Conservation (phyloP, 2,888 invertebrate species). For the Oxystoma pomonae region DNA sequence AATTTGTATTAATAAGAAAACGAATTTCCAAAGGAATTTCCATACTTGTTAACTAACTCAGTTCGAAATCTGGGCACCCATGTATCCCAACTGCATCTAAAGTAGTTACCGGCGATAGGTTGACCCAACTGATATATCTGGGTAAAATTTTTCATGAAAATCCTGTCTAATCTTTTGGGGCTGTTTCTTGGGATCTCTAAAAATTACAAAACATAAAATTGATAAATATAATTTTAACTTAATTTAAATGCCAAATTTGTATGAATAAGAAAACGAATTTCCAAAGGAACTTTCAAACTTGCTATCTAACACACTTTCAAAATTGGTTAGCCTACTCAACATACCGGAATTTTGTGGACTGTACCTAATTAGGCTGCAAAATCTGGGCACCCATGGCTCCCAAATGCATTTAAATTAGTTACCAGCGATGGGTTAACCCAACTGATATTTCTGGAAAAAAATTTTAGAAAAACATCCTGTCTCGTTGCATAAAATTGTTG, state of each 20-base stretch:
- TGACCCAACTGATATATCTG: neutral
- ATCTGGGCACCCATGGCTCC: slow-evolving; percentile 77
- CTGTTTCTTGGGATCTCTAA: neutral
- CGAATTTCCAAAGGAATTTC: no score
- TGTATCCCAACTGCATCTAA: neutral
- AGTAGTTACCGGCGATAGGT: neutral
- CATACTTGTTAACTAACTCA: no score
- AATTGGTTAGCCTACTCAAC: no score
- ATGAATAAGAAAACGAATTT: no score
- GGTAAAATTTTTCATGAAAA: no score
- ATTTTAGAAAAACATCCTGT: slow-evolving; percentile 60
- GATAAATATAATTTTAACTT: no score
- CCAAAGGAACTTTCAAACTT: no score
- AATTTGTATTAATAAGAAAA: no score
- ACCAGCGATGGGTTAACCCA: slow-evolving; percentile 78
- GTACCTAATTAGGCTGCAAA: slow-evolving; percentile 17
- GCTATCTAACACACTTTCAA: neutral
- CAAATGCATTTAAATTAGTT: slow-evolving; percentile 84
- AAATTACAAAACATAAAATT: no score
- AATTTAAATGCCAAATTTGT: no score
- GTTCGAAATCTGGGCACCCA: neutral
- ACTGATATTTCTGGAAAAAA: slow-evolving; percentile 78
- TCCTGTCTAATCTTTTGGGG: no score
- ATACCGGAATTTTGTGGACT: no score
- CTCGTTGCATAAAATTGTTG: slow-evolving; percentile 51